These are phyloP conservation scores for Papilio xuthus DNA, from an alignment of 1,140 invertebrate genomes.

Conservation along the genomic window DNA sequence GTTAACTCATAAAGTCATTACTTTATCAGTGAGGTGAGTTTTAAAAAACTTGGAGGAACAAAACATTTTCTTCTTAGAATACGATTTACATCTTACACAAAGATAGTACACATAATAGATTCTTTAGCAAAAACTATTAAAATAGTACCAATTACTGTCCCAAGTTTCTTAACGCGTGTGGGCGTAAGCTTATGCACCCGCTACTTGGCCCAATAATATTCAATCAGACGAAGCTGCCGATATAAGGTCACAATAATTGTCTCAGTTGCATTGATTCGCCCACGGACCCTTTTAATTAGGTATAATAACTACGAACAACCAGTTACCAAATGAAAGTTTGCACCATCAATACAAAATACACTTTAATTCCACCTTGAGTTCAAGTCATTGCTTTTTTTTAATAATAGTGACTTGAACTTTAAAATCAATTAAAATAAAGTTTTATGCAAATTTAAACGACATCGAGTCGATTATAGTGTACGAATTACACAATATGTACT, in stretches of 20 bases:
- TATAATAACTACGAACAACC: not conserved
- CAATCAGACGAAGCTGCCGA: conserved; percentile 34
- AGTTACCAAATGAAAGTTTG: not conserved
- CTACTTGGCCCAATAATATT: conserved; percentile 29
- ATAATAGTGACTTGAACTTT: not conserved
- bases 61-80: too few species aligned
- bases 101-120: too few species aligned
- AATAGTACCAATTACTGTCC: not conserved
- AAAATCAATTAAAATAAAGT: conserved; percentile 8
- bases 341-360: not conserved
- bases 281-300: conserved; percentile 14
- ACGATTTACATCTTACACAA: too few species aligned
- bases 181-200: conserved; percentile 14
- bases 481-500: not conserved
- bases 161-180: not conserved
- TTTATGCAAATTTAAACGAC: not conserved
- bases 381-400: not conserved
- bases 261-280: not conserved
- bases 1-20: too few species aligned
- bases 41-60: too few species aligned
- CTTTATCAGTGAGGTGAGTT: not conserved
- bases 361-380: not conserved
- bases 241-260: conserved; percentile 34
- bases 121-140: not conserved
- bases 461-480: not conserved